phyloP scores from a whole-genome alignment of 1,140 invertebrate species.

The Zaprionus lachaisei region DNA sequence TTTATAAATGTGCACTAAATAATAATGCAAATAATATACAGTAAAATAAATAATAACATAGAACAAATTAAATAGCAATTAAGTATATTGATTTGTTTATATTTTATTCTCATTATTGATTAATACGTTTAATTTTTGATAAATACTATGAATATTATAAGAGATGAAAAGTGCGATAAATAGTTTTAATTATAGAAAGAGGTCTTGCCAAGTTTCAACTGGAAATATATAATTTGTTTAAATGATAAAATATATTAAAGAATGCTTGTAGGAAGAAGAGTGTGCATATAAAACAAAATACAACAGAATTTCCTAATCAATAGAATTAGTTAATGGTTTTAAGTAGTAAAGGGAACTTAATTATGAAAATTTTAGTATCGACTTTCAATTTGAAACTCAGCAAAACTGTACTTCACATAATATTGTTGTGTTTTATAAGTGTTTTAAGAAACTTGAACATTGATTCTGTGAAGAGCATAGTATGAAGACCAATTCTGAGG shows the following conservation, averaged over 20 bases:
- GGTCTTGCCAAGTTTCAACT: background rate
- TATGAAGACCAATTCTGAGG: constrained; percentile 79
- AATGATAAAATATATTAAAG: background rate
- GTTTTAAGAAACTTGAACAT: constrained; percentile 7
- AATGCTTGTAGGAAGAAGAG: background rate
- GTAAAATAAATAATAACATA: background rate
- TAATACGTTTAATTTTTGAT: background rate
- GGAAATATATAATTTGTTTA: background rate
- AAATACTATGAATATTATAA: background rate
- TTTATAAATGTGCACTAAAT: constrained; percentile 10
- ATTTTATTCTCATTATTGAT: constrained; percentile 4
- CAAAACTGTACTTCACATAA: constrained; percentile 15
- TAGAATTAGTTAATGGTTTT: background rate
- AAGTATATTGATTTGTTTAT: background rate
- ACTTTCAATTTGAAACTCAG: background rate
- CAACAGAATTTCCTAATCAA: background rate
- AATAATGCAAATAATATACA: constrained; percentile 5
- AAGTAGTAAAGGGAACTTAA: no score
- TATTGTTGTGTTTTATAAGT: background rate
- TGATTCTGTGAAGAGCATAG: constrained; percentile 14
- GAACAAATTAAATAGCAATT: background rate
- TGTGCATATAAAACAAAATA: background rate
- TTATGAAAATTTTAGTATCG: no score
- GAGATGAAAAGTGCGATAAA: constrained; percentile 1
- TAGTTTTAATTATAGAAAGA: background rate